Conservation (phyloP, 1,140 invertebrate species). For the Ceratosolen solmsi region DNA sequence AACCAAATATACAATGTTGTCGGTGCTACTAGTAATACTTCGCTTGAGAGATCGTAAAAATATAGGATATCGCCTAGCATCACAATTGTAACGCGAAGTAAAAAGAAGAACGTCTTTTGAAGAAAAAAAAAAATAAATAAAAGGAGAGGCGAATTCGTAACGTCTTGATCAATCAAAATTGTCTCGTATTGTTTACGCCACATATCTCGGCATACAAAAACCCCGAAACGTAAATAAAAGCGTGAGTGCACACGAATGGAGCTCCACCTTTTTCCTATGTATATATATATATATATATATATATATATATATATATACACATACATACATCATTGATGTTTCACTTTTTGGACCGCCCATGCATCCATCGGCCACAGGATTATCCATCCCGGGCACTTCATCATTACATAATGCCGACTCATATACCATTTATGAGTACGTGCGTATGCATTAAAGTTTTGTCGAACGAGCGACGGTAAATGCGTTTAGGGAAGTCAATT, state of each 20-base stretch:
- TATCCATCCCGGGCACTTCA: conserved; percentile 37
- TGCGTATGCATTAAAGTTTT: neutral
- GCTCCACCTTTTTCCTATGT: conserved; percentile 19
- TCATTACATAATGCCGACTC: conserved; percentile 20
- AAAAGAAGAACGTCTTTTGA: neutral
- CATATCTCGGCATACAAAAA: neutral
- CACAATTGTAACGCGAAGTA: neutral
- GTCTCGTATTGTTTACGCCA: conserved; percentile 3
- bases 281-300: neutral
- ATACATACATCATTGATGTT: conserved; percentile 1
- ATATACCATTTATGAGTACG: neutral
- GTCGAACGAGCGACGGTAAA: conserved; percentile 8
- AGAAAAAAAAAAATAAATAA: no score
- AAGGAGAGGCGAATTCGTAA: conserved; percentile 4
- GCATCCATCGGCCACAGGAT: neutral
- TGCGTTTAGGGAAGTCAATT: conserved; percentile 59
- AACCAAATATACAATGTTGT: no score
- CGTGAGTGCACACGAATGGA: conserved; percentile 24
- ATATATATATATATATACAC: no score
- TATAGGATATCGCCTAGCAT: neutral
- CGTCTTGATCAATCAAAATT: conserved; percentile 40
- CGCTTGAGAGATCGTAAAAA: neutral
- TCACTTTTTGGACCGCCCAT: conserved; percentile 2
- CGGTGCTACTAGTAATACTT: conserved; percentile 17
- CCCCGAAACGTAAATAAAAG: conserved; percentile 30